Conservation (phyloP, 2,113 vertebrate genomes). For the Sylvia atricapilla region DNA sequence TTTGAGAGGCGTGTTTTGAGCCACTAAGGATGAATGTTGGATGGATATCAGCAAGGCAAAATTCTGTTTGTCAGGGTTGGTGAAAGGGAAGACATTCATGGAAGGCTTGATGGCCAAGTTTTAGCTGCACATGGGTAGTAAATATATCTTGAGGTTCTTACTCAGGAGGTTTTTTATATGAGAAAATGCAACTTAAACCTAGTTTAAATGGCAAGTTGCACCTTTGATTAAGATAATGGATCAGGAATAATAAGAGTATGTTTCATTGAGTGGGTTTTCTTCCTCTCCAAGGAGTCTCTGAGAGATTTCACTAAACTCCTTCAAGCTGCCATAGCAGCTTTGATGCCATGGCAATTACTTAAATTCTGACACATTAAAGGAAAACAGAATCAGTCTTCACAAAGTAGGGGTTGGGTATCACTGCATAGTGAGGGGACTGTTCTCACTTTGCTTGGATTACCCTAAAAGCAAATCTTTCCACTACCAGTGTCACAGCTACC, state of each 20-base stretch:
- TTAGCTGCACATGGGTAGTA: neutral
- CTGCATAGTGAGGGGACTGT: neutral
- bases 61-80: neutral
- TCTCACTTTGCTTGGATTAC: neutral
- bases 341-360: neutral
- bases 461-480: neutral
- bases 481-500: neutral
- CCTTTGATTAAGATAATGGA: neutral
- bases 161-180: neutral
- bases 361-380: neutral
- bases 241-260: neutral
- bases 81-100: neutral
- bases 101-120: neutral
- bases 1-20: neutral
- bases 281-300: neutral
- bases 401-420: neutral
- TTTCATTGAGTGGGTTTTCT: neutral
- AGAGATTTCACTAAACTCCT: neutral
- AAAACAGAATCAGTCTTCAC: neutral
- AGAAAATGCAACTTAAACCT: neutral
- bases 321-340: neutral
- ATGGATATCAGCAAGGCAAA: neutral
- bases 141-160: neutral
- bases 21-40: neutral
- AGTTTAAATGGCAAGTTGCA: neutral